phyloP scores from a whole-genome alignment of 2,888 invertebrate species.

The Lycophotia porphyrea region DNA sequence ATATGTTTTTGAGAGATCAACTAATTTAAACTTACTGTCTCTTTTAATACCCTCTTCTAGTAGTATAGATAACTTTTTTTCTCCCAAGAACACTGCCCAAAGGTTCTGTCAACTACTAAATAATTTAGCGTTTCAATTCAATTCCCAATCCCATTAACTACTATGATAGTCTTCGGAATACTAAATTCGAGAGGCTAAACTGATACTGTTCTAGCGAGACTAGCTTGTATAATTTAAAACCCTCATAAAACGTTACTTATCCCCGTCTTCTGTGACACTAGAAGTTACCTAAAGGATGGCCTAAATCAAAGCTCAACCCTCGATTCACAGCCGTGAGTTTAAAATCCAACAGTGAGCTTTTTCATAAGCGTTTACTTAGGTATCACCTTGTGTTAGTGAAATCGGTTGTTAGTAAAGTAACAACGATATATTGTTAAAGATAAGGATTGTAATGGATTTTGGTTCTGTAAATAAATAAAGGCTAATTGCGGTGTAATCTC shows the following conservation, averaged over 20 bases:
- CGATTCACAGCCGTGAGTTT: not conserved
- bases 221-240: slow-evolving; percentile 53
- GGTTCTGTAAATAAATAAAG: slow-evolving; percentile 18
- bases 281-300: not conserved
- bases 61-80: not conserved
- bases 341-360: not conserved
- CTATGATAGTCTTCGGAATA: slow-evolving; percentile 60
- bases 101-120: slow-evolving; percentile 33
- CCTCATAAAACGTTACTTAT: slow-evolving; percentile 45
- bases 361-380: not conserved
- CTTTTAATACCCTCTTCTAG: not conserved
- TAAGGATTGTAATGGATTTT: slow-evolving; percentile 39
- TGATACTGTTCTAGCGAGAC: slow-evolving; percentile 27
- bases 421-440: slow-evolving; percentile 31
- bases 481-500: slow-evolving; percentile 20
- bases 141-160: slow-evolving; percentile 56
- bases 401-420: slow-evolving; percentile 6
- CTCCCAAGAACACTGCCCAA: slow-evolving; percentile 9
- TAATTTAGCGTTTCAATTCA: slow-evolving; percentile 52
- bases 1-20: not conserved
- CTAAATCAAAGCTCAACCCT: not conserved
- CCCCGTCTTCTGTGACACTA: not conserved
- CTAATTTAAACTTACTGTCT: not conserved
- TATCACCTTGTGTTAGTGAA: not conserved
- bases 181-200: slow-evolving; percentile 48